Evolutionary conservation across 2,797 vertebrate genomes (phyloP).

Genomic region (Myoxocephalus aenaeus): DNA sequence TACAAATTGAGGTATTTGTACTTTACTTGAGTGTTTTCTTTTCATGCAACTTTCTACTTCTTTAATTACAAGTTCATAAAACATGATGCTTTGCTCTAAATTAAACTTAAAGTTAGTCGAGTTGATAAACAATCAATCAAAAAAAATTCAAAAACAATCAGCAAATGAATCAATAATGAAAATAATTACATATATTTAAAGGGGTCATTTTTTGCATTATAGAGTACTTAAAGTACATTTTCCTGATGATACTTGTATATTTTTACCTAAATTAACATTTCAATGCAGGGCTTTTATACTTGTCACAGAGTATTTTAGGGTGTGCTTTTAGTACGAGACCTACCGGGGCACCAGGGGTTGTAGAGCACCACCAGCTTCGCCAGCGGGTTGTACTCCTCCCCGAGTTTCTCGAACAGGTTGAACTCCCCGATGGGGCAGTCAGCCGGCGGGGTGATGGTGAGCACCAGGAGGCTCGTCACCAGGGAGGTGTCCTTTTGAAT

Average conservation of each 20-base stretch:
- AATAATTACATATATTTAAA: too few relatives aligned
- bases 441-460: conserved; percentile 81
- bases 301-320: background rate
- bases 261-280: background rate
- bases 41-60: background rate
- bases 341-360: conserved; percentile 87
- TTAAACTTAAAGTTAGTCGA: too few relatives aligned
- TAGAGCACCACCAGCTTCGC: conserved; percentile 77
- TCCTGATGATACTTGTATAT: too few relatives aligned
- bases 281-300: background rate
- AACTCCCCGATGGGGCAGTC: conserved; percentile 83
- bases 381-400: conserved; percentile 36
- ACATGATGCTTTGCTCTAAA: too few relatives aligned
- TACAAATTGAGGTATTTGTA: too few relatives aligned
- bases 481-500: conserved; percentile 30
- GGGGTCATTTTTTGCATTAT: too few relatives aligned
- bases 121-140: too few relatives aligned
- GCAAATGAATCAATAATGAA: too few relatives aligned
- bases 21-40: too few relatives aligned
- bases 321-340: background rate
- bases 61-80: background rate
- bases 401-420: conserved; percentile 67
- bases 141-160: too few relatives aligned
- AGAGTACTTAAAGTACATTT: too few relatives aligned
- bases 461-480: background rate